Conservation (phyloP, 2,888 invertebrate genomes). For the Apotomis capreana region DNA sequence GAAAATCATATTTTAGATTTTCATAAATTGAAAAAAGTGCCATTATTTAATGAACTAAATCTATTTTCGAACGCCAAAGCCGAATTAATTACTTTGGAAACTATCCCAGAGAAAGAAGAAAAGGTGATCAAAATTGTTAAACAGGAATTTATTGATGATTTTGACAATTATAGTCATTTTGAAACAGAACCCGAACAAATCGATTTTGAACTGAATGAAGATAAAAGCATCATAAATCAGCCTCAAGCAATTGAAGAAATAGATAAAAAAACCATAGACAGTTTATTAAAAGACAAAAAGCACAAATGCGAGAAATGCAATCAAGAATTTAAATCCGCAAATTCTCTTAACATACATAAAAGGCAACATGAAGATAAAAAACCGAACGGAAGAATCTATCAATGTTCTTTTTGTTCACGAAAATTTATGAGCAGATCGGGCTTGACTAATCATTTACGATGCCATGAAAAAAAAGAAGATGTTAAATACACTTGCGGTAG, state of each 20-base stretch:
- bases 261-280: constrained; percentile 26
- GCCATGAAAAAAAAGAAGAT: constrained; percentile 59
- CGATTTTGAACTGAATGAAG: constrained; percentile 29
- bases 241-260: not conserved
- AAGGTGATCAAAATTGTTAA: constrained; percentile 32
- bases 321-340: constrained; percentile 48
- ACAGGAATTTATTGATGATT: constrained; percentile 40
- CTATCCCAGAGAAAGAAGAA: constrained; percentile 38
- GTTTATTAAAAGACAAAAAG: constrained; percentile 29
- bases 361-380: constrained; percentile 44
- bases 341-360: constrained; percentile 50
- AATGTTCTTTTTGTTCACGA: constrained; percentile 69
- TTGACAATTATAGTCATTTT: constrained; percentile 32
- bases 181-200: constrained; percentile 39
- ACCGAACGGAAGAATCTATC: constrained; percentile 43
- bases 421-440: constrained; percentile 67
- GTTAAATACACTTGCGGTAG: constrained; percentile 62
- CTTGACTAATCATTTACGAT: constrained; percentile 62
- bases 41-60: constrained; percentile 40
- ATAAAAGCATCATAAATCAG: constrained; percentile 1
- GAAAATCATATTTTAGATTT: constrained; percentile 45
- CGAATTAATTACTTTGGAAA: constrained; percentile 28
- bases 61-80: constrained; percentile 32
- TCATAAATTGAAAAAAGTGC: constrained; percentile 40
- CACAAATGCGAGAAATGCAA: constrained; percentile 46